Evolutionary conservation across 2,888 invertebrate genomes (phyloP).

Genomic region (Girardia tigrina): DNA sequence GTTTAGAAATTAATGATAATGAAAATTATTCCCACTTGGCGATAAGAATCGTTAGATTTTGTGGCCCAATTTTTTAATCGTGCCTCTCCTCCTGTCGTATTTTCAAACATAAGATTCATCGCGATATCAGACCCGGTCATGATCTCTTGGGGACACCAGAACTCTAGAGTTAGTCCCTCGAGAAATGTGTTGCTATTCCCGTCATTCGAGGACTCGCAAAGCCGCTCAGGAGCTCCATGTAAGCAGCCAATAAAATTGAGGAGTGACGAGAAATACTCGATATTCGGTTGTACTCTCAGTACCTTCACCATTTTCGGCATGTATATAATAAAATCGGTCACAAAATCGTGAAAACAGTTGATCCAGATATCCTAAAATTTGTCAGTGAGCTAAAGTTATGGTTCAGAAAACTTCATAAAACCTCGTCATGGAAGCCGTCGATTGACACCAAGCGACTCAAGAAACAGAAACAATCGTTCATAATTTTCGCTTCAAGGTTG

Average conservation of each 20-base stretch:
- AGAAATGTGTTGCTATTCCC: neutral
- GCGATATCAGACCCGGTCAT: neutral
- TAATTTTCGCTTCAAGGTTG: neutral
- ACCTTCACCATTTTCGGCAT: conserved; percentile 12
- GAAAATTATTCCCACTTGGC: no score
- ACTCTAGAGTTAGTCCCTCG: neutral
- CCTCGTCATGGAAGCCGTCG: neutral
- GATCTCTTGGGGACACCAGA: neutral
- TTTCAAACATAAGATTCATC: neutral
- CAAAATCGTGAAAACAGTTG: neutral
- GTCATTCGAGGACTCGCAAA: neutral
- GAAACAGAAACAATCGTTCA: neutral
- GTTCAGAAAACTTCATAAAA: neutral
- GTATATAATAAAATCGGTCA: neutral
- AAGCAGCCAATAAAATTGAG: neutral
- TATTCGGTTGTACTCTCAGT: neutral
- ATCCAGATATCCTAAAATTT: neutral
- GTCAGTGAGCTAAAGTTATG: neutral
- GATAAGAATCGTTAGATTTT: neutral
- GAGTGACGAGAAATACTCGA: neutral
- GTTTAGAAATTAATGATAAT: no score
- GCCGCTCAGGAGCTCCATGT: neutral
- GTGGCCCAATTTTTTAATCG: neutral
- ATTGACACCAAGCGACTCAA: neutral
- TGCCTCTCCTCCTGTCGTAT: no score